These are phyloP conservation scores for Planiliza haematocheilus DNA, from an alignment of 2,113 vertebrate genomes.

Conservation along the genomic window DNA sequence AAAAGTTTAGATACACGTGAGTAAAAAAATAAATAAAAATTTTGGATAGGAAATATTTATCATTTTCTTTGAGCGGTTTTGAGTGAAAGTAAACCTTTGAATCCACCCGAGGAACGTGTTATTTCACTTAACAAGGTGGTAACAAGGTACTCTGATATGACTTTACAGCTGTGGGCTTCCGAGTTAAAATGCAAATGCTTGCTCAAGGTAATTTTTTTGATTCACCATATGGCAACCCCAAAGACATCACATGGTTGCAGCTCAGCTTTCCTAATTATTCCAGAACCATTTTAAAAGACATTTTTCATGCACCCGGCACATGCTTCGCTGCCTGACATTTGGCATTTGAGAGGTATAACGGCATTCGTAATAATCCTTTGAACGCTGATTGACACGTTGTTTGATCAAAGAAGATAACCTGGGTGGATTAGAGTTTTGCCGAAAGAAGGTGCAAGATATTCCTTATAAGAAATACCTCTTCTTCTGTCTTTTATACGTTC, in stretches of 20 bases:
- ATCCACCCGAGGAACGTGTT: constrained; percentile 27
- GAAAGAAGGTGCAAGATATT: constrained; percentile 66
- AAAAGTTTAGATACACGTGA: constrained; percentile 49
- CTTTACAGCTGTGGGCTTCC: constrained; percentile 14
- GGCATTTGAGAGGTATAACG: constrained; percentile 69
- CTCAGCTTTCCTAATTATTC: constrained; percentile 32
- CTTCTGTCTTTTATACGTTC: constrained; percentile 43
- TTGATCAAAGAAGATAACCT: constrained; percentile 77
- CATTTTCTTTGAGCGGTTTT: constrained; percentile 42
- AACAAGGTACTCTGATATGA: constrained; percentile 41
- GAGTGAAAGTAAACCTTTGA: constrained; percentile 47
- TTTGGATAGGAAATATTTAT: constrained; percentile 44
- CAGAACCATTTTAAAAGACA: constrained; percentile 30
- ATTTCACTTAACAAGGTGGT: constrained; percentile 38
- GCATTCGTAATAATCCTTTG: constrained; percentile 70
- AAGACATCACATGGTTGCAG: constrained; percentile 7
- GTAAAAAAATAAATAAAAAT: neutral
- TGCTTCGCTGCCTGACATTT: constrained; percentile 38
- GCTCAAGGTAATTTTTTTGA: constrained; percentile 35
- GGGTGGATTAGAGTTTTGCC: constrained; percentile 62
- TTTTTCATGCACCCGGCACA: constrained; percentile 46
- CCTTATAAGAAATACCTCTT: constrained; percentile 36
- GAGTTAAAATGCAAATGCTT: constrained; percentile 37
- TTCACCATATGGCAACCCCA: constrained; percentile 38
- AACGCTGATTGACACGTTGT: constrained; percentile 77